Evolutionary conservation across 2,888 invertebrate species (phyloP).

Genomic region (Calameuta pallipes): DNA sequence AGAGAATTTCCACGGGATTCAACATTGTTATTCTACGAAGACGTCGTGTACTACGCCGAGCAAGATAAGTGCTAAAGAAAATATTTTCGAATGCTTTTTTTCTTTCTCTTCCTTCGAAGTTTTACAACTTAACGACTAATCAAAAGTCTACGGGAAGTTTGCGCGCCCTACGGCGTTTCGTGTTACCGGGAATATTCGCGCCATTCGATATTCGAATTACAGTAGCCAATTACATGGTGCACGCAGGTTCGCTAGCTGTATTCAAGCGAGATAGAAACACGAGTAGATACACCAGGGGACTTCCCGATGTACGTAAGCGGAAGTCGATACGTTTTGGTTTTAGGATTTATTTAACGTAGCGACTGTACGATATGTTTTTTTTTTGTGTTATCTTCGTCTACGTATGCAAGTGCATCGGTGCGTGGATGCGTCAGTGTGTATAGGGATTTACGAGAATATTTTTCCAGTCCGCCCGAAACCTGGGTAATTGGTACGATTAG

Average conservation of each 20-base stretch:
- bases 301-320: background rate
- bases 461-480: conserved; percentile 6
- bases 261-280: background rate
- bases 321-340: background rate
- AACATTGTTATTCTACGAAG: background rate
- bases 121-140: background rate
- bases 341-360: background rate
- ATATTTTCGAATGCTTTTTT: background rate
- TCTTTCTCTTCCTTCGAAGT: background rate
- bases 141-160: background rate
- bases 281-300: background rate
- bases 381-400: background rate
- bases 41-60: background rate
- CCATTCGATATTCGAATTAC: background rate
- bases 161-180: background rate
- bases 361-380: background rate
- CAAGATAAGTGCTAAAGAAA: background rate
- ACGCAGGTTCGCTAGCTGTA: background rate
- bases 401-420: background rate
- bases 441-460: conserved; percentile 15
- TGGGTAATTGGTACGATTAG: conserved; percentile 26
- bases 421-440: background rate
- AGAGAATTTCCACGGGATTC: background rate
- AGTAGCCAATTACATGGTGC: background rate
- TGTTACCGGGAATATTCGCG: background rate